Evolutionary conservation across 2,113 vertebrate genomes (phyloP).

Genomic region (Leuciscus idus): DNA sequence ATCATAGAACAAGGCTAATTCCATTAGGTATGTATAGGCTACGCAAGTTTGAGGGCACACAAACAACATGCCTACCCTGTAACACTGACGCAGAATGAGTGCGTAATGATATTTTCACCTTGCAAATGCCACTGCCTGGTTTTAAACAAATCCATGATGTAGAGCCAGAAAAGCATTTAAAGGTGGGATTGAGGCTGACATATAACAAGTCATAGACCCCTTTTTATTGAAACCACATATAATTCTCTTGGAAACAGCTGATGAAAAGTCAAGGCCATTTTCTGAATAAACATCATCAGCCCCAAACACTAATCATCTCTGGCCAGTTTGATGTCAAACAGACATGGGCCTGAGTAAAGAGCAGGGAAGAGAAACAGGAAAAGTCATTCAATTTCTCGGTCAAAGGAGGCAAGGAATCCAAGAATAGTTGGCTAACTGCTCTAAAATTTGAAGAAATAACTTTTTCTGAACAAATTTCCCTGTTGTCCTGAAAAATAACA

Average conservation of each 20-base stretch:
- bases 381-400: constrained; percentile 30
- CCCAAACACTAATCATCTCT: constrained; percentile 25
- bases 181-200: not conserved
- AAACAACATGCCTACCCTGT: not conserved
- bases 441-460: not conserved
- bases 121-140: not conserved
- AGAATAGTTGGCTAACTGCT: constrained; percentile 15
- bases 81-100: not conserved
- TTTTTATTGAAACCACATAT: constrained; percentile 16
- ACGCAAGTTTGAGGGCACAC: not conserved
- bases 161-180: not conserved
- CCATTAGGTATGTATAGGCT: not conserved
- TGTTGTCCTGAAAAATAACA: constrained; percentile 8
- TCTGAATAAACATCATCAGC: constrained; percentile 9
- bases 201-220: not conserved
- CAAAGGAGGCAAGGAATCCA: constrained; percentile 14
- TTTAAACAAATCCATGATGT: not conserved
- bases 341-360: not conserved
- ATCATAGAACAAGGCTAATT: constrained; percentile 4
- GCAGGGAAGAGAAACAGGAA: not conserved
- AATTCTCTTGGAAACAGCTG: constrained; percentile 10
- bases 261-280: constrained; percentile 16
- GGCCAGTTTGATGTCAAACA: constrained; percentile 28
- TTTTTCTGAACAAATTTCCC: constrained; percentile 16
- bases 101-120: not conserved